Conservation (phyloP, 2,113 vertebrate species). For the Arizona elegans region DNA sequence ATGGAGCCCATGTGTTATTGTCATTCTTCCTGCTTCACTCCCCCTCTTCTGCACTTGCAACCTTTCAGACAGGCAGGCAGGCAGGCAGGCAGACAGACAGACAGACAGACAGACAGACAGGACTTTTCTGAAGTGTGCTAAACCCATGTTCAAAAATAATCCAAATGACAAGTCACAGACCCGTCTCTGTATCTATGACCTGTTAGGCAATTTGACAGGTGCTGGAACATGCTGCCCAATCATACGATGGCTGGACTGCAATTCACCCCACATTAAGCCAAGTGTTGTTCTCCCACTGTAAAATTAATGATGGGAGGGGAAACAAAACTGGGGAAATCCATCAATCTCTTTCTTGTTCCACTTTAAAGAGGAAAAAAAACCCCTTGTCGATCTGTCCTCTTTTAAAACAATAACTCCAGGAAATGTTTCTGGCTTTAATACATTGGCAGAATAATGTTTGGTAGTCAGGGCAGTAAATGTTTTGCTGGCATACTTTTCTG, state of each 20-base stretch:
- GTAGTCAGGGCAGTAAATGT: neutral
- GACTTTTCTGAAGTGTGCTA: neutral
- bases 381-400: neutral
- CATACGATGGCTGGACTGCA: neutral
- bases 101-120: neutral
- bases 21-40: neutral
- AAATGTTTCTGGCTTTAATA: neutral
- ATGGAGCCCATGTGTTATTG: neutral
- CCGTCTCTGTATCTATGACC: neutral
- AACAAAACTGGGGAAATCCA: neutral
- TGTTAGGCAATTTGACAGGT: neutral
- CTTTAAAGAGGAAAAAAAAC: neutral
- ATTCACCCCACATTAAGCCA: neutral
- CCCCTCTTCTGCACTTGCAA: neutral
- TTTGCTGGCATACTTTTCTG: neutral
- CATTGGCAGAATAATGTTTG: neutral
- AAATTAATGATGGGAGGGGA: neutral
- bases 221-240: neutral
- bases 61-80: neutral
- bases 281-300: neutral
- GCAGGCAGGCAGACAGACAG: neutral
- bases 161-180: neutral
- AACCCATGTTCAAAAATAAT: neutral
- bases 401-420: neutral
- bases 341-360: neutral